Conservation (phyloP, 2,888 invertebrate genomes). For the Aproaerema taeniolella region DNA sequence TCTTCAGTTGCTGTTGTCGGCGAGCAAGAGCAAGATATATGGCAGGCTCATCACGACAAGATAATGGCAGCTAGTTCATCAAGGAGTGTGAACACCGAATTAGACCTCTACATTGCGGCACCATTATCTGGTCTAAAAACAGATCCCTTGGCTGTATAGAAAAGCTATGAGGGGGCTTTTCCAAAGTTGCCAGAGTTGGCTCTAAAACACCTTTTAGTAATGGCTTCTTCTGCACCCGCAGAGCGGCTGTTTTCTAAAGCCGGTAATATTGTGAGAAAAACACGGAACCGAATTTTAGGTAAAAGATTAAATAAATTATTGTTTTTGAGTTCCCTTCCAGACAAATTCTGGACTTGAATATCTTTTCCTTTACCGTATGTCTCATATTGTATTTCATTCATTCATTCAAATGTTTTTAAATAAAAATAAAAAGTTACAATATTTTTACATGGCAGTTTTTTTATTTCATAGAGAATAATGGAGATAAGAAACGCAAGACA, state of each 20-base stretch:
- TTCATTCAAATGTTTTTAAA: too few species aligned
- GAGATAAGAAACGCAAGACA: too few species aligned
- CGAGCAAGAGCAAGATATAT: conserved; percentile 3
- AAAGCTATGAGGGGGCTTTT: conserved; percentile 22
- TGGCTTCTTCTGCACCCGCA: neutral
- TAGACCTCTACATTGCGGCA: conserved; percentile 22
- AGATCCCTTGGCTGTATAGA: conserved; percentile 25
- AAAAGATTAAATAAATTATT: conserved; percentile 5
- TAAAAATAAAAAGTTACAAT: too few species aligned
- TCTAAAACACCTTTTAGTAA: neutral
- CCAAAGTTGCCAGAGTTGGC: conserved; percentile 6
- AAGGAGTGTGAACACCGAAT: conserved; percentile 19
- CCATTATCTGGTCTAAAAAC: conserved; percentile 23
- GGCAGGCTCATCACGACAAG: neutral
- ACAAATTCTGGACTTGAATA: neutral
- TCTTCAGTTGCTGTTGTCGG: neutral
- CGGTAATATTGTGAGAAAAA: neutral
- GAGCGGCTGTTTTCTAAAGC: conserved; percentile 12
- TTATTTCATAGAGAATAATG: too few species aligned
- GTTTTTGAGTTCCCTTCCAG: conserved; percentile 18
- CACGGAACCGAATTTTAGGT: conserved; percentile 1
- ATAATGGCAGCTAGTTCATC: neutral
- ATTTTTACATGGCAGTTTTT: too few species aligned
- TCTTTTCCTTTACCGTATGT: neutral
- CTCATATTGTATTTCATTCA: too few species aligned